These are phyloP conservation scores for Drosophila subsilvestris DNA, from an alignment of 2,888 invertebrate species.

Conservation along the genomic window DNA sequence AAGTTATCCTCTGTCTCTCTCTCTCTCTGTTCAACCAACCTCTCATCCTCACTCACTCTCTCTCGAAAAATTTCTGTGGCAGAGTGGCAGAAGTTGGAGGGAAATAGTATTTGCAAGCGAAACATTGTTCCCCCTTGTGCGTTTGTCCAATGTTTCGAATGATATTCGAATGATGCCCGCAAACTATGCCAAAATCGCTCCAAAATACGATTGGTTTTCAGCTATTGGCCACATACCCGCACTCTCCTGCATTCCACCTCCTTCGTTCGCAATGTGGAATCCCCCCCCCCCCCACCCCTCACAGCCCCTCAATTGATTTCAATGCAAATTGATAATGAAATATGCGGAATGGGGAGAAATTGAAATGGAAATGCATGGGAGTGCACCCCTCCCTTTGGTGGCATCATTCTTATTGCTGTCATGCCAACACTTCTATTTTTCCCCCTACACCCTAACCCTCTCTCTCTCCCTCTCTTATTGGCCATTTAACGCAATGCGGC, in stretches of 20 bases:
- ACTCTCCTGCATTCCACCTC: neutral
- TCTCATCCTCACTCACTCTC: neutral
- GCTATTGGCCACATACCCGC: slow-evolving; percentile 15
- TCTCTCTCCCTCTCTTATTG: slow-evolving; percentile 7
- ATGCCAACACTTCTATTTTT: neutral
- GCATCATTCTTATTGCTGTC: slow-evolving; percentile 24
- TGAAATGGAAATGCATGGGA: slow-evolving; percentile 2
- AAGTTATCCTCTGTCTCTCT: neutral
- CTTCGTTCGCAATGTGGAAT: neutral
- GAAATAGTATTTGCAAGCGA: too few relatives aligned
- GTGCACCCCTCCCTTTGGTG: neutral
- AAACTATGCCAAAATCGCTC: slow-evolving; percentile 27
- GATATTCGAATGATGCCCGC: slow-evolving; percentile 32
- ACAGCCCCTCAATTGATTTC: slow-evolving; percentile 27
- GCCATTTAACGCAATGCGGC: slow-evolving; percentile 35
- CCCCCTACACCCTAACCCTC: too few relatives aligned
- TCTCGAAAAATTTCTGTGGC: neutral
- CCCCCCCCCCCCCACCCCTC: neutral
- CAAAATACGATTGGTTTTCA: slow-evolving; percentile 42
- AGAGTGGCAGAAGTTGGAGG: too few relatives aligned
- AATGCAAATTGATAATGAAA: slow-evolving; percentile 51
- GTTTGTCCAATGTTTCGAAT: neutral
- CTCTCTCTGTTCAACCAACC: neutral
- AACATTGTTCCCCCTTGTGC: neutral
- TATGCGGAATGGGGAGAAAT: slow-evolving; percentile 23